Conservation (phyloP, 2,797 vertebrate species). For the Protonibea diacanthus region DNA sequence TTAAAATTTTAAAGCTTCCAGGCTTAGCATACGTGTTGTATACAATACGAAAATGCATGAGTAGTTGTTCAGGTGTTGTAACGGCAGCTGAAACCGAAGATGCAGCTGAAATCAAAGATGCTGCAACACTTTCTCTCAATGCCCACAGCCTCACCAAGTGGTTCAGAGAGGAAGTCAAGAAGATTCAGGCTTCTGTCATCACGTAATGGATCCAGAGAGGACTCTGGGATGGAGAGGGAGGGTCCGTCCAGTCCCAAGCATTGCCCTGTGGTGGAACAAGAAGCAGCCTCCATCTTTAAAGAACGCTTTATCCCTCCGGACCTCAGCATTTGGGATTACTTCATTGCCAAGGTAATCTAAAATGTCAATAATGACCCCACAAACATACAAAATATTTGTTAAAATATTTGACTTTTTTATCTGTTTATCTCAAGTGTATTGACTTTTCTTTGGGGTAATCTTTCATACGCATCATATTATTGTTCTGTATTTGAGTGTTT, state of each 20-base stretch:
- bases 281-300: conserved; percentile 84
- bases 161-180: conserved; percentile 87
- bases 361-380: neutral
- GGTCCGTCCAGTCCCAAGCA: conserved; percentile 69
- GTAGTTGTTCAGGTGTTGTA: neutral
- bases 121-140: conserved; percentile 4
- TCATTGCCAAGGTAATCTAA: conserved; percentile 93
- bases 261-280: conserved; percentile 82
- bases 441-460: neutral
- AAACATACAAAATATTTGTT: neutral
- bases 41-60: neutral
- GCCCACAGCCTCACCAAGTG: conserved; percentile 78
- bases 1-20: conserved; percentile 2
- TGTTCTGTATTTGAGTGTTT: neutral
- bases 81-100: neutral
- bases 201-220: conserved; percentile 86
- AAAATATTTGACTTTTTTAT: neutral
- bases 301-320: conserved; percentile 96
- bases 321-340: conserved; percentile 99
- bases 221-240: conserved; percentile 74
- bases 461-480: neutral
- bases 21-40: neutral
- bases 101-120: neutral
- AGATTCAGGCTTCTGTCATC: conserved; percentile 84
- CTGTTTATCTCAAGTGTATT: neutral